Conservation (phyloP, 2,113 vertebrate species). For the Aleadryas rufinucha region DNA sequence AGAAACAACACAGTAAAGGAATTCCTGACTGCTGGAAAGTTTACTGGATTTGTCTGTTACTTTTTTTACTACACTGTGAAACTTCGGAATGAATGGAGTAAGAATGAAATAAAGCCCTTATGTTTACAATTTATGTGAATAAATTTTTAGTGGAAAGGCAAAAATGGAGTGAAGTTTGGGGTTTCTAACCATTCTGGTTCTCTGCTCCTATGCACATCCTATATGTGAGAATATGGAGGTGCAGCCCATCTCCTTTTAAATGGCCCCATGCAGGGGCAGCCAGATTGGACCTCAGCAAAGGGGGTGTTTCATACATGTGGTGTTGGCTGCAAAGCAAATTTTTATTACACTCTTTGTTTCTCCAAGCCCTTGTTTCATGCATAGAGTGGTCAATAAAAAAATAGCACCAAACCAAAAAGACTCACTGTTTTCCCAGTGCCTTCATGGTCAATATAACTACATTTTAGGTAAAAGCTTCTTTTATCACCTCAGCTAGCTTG, state of each 20-base stretch:
- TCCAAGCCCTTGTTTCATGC: not conserved
- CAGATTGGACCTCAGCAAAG: not conserved
- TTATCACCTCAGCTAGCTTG: slow-evolving; percentile 66
- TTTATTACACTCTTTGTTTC: not conserved
- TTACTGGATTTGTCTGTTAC: not conserved
- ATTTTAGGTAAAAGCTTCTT: slow-evolving; percentile 54
- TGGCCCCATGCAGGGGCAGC: not conserved
- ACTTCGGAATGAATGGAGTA: not conserved
- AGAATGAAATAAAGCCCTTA: not conserved
- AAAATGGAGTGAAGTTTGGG: not conserved
- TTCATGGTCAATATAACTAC: slow-evolving; percentile 9
- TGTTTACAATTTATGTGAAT: not conserved
- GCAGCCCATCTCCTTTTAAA: not conserved
- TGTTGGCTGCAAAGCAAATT: not conserved
- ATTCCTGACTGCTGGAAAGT: not conserved
- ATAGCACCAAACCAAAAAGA: not conserved
- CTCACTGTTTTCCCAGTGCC: not conserved
- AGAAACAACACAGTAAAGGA: not conserved
- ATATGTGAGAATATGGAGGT: not conserved
- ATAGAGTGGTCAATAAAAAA: not conserved
- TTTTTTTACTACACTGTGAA: not conserved
- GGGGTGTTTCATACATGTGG: not conserved
- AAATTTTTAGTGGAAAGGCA: not conserved
- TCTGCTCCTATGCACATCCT: not conserved
- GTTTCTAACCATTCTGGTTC: not conserved